phyloP scores from a whole-genome alignment of 1,140 invertebrate genomes.

The Argopecten irradians region DNA sequence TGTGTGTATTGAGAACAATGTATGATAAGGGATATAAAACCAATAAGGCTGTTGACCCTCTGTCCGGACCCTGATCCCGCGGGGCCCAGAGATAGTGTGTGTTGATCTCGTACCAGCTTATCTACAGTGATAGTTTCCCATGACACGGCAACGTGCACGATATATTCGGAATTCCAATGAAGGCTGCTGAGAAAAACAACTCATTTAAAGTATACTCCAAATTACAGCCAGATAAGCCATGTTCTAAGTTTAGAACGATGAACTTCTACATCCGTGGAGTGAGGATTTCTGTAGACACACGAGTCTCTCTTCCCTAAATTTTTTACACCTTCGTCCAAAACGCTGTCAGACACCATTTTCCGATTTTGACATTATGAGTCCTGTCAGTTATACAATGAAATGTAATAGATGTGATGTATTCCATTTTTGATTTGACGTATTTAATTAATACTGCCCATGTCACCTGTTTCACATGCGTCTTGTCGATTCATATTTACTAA shows the following conservation, averaged over 20 bases:
- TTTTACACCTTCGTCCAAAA: not conserved
- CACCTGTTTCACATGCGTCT: no score
- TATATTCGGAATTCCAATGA: not conserved
- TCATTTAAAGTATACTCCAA: not conserved
- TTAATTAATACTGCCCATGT: not conserved
- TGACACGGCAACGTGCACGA: not conserved
- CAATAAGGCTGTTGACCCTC: not conserved
- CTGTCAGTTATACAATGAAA: not conserved
- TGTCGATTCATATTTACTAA: not conserved
- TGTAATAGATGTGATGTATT: not conserved
- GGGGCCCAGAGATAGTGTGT: not conserved
- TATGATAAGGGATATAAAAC: no score
- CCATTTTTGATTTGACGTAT: not conserved
- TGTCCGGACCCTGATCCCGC: not conserved
- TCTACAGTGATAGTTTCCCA: not conserved
- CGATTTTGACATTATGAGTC: not conserved
- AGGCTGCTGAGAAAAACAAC: not conserved
- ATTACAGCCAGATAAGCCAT: not conserved
- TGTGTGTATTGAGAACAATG: no score
- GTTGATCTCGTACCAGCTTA: not conserved
- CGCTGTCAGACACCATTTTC: not conserved
- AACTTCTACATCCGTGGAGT: not conserved
- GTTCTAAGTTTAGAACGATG: not conserved
- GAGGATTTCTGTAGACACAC: not conserved
- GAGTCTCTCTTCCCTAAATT: no score